Evolutionary conservation across 2,797 vertebrate genomes (phyloP).

Genomic region (Characodon lateralis): DNA sequence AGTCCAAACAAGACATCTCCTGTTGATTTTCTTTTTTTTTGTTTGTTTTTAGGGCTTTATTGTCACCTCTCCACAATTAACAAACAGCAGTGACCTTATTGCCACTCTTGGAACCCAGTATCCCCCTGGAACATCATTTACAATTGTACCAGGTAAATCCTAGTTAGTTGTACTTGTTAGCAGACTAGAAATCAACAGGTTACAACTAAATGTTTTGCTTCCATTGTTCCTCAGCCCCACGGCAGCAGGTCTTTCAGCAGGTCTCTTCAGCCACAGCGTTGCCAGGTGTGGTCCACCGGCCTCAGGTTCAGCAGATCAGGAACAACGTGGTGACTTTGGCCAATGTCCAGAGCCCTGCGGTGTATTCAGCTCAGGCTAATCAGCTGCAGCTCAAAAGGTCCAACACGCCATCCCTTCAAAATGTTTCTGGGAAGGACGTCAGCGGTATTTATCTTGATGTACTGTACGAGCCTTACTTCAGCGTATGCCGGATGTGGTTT

Average conservation of each 20-base stretch:
- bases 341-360: slow-evolving; percentile 67
- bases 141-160: slow-evolving; percentile 70
- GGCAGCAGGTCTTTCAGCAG: slow-evolving; percentile 68
- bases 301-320: slow-evolving; percentile 73
- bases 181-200: background rate
- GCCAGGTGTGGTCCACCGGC: slow-evolving; percentile 68
- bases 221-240: slow-evolving; percentile 54
- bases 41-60: slow-evolving; percentile 67
- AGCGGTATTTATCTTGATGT: slow-evolving; percentile 44
- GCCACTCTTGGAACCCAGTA: slow-evolving; percentile 66
- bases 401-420: slow-evolving; percentile 46
- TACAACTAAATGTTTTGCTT: background rate
- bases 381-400: slow-evolving; percentile 41
- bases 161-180: background rate
- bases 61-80: slow-evolving; percentile 64
- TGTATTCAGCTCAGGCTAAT: slow-evolving; percentile 51
- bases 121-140: slow-evolving; percentile 69
- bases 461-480: background rate
- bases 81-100: slow-evolving; percentile 64
- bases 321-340: slow-evolving; percentile 74
- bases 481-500: background rate
- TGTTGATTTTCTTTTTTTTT: slow-evolving; percentile 7
- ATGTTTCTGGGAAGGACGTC: slow-evolving; percentile 31
- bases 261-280: slow-evolving; percentile 45
- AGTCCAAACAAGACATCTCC: background rate